These are phyloP conservation scores for Apolygus lucorum DNA, from an alignment of 1,140 invertebrate genomes.

Conservation along the genomic window DNA sequence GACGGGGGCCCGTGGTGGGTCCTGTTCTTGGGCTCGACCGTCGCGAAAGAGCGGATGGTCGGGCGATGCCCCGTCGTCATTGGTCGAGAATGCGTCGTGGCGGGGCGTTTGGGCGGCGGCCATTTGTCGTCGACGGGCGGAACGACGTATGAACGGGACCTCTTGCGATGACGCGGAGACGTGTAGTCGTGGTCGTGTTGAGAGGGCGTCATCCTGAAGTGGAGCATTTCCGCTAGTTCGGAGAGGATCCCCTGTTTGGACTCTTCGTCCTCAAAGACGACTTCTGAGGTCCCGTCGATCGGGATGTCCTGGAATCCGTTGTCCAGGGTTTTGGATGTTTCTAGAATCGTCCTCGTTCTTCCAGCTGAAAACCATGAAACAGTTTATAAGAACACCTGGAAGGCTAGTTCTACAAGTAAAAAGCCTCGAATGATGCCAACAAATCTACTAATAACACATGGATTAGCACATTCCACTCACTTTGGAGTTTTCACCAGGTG, in stretches of 20 bases:
- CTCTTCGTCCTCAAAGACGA: conserved; percentile 17
- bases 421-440: too few species aligned
- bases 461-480: too few species aligned
- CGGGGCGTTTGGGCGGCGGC: conserved; percentile 39
- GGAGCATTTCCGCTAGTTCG: conserved; percentile 41
- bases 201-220: conserved; percentile 39
- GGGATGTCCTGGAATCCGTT: conserved; percentile 24
- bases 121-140: conserved; percentile 42
- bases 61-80: not conserved
- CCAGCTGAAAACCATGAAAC: not conserved
- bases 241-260: conserved; percentile 37
- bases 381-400: not conserved
- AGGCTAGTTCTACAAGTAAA: too few species aligned
- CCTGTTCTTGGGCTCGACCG: conserved; percentile 5
- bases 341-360: not conserved
- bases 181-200: conserved; percentile 43
- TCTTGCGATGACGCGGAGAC: conserved; percentile 24
- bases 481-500: too few species aligned
- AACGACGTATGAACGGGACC: conserved; percentile 34
- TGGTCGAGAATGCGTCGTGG: not conserved
- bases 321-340: conserved; percentile 20
- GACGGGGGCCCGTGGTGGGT: not conserved
- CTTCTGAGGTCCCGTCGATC: conserved; percentile 22
- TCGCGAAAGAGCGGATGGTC: not conserved
- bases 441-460: too few species aligned